Base-by-base conservation (phyloP, 92 coral and sea anemone species). In the Palythoa caribaeorum region DNA sequence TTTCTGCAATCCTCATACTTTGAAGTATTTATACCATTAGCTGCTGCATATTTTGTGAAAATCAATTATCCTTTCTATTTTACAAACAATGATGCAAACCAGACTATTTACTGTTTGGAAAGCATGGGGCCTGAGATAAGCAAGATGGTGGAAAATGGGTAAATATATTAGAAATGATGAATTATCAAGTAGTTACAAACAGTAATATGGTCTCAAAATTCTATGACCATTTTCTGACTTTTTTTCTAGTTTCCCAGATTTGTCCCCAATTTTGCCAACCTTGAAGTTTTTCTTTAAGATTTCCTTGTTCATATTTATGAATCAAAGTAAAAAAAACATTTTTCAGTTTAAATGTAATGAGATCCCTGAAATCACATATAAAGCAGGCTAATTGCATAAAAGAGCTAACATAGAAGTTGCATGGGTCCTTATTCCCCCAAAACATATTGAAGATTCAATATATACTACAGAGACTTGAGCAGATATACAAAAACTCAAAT, bases 141-240 rank as follows among this genome's bases (percentile, higher is more conserved):
- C 38, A 66, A 66, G 72, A 66, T 59, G 65, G 65, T 59, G 65
- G 19, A 59, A 1, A 59, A 59, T 59, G n/a, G 65, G 65, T 59
- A 59, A 59, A 59, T 66, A 19, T 1, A 66, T 1, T 66, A 66
- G 38, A 66, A 66, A 66, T 20, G 28, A 3, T 6, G 72, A 66
- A 66, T 66, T 20, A 66, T 66, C 72, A 66, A 66, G 72, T 66
- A 66, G 3, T 66, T 66, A 66, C 72, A 66, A 66, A 66, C 72
- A 66, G 72, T 66, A 36, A n/a, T 15, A 59, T 8, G 66, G 19
- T 59, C 66, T 59, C 72, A 66, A 66, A 66, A 66, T 66, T 66
- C 38, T 66, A 9, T 16, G 13, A 66, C 28, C 72, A n/a, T 66
- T 66, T 66, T 66, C 72, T 66, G 72, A 66, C 72, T 66, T 6